These are phyloP conservation scores for Poliocrania exsul DNA, from an alignment of 2,797 vertebrate genomes.

Conservation along the genomic window DNA sequence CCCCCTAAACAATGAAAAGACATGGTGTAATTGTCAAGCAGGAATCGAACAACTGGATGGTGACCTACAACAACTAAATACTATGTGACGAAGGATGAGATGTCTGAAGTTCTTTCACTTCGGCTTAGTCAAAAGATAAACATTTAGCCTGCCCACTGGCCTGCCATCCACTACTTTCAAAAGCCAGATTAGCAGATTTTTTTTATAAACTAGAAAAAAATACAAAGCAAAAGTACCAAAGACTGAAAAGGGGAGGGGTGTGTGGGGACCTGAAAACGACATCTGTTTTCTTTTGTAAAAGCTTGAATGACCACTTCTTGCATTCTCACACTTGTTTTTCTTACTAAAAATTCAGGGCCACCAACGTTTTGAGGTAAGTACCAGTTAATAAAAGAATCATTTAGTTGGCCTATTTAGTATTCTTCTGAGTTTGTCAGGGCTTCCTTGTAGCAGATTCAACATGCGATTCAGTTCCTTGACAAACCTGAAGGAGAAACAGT, in stretches of 20 bases:
- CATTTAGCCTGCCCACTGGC: not conserved
- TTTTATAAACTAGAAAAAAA: not conserved
- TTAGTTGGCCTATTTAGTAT: not conserved
- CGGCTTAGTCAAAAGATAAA: not conserved
- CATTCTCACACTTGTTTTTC: not conserved
- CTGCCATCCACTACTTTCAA: not conserved
- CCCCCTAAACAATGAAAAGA: not conserved
- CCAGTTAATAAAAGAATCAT: not conserved
- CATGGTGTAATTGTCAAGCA: not conserved
- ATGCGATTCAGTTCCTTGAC: not conserved
- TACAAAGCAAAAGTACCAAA: not conserved
- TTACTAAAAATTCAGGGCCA: not conserved
- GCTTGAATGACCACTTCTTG: not conserved
- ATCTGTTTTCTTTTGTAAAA: not conserved
- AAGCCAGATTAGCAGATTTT: not conserved
- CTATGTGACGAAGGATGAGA: not conserved
- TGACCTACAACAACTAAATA: not conserved
- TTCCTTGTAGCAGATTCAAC: not conserved
- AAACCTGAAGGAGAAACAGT: not conserved
- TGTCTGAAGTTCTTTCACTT: not conserved
- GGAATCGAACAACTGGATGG: not conserved
- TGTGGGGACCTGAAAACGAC: too few species aligned
- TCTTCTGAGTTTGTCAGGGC: not conserved
- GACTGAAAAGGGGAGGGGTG: not conserved
- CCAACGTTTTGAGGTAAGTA: not conserved